A percentile compares a stretch with the other conserved stretches of the same genome.
Evolutionary conservation across 1,140 invertebrate species (phyloP).

Genomic region (Tetramorium parvispinum): DNA sequence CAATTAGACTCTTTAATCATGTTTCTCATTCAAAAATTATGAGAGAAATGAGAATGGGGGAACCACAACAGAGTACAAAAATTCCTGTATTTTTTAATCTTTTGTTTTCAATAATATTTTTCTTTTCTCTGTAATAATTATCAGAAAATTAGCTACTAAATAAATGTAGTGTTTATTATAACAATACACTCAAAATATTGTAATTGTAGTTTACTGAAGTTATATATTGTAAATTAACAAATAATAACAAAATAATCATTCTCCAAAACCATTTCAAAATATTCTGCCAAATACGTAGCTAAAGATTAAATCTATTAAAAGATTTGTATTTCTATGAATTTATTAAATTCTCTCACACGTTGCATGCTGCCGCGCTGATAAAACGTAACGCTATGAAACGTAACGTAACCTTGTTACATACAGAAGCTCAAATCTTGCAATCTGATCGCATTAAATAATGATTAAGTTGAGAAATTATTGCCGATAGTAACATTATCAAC

Average conservation of each 20-base stretch:
- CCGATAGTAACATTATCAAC: not conserved
- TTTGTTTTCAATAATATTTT: not conserved
- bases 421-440: not conserved
- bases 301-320: not conserved
- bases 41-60: not conserved
- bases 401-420: not conserved
- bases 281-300: not conserved
- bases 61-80: not conserved
- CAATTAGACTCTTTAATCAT: not conserved
- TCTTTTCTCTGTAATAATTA: not conserved
- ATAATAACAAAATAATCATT: not conserved
- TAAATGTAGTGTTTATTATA: not conserved
- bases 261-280: not conserved
- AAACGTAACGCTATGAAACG: not conserved
- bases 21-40: not conserved
- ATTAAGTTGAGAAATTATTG: not conserved
- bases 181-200: not conserved
- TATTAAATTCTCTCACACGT: not conserved
- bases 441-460: not conserved
- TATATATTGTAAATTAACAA: not conserved
- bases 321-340: not conserved
- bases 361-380: not conserved
- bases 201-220: not conserved
- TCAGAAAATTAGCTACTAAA: not conserved
- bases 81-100: not conserved